phyloP scores from a whole-genome alignment of 2,113 vertebrate genomes.

The Bettongia penicillata region DNA sequence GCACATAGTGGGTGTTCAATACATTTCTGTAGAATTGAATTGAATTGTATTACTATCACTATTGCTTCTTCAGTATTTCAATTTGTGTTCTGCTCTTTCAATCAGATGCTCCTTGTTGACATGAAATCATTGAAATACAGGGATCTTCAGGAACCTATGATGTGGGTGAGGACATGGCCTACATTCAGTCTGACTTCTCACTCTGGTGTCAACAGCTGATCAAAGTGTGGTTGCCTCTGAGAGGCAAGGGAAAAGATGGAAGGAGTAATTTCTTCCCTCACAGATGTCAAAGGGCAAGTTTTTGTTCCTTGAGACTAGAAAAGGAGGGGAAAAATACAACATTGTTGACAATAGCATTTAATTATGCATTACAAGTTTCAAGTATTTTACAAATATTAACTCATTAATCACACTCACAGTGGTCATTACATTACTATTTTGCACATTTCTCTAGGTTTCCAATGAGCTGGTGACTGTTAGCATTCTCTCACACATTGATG shows the following conservation, averaged over 20 bases:
- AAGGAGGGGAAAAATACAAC: not conserved
- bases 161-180: not conserved
- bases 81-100: not conserved
- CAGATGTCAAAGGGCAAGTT: not conserved
- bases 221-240: not conserved
- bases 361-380: not conserved
- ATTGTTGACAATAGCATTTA: not conserved
- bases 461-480: not conserved
- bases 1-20: not conserved
- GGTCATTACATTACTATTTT: not conserved
- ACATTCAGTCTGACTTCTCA: not conserved
- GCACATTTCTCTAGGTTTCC: not conserved
- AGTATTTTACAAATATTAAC: constrained; percentile 4
- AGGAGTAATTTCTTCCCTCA: not conserved
- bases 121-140: not conserved
- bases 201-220: not conserved
- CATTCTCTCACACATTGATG: constrained; percentile 12
- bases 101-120: not conserved
- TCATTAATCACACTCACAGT: not conserved
- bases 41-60: not conserved
- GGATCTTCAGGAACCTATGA: not conserved
- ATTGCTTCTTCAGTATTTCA: not conserved
- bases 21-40: not conserved
- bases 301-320: not conserved
- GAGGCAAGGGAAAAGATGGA: not conserved